Percentiles rank a stretch among this genome's conserved stretches.
phyloP scores from a whole-genome alignment of 2,797 vertebrate genomes.

The Gallinago solitaria region DNA sequence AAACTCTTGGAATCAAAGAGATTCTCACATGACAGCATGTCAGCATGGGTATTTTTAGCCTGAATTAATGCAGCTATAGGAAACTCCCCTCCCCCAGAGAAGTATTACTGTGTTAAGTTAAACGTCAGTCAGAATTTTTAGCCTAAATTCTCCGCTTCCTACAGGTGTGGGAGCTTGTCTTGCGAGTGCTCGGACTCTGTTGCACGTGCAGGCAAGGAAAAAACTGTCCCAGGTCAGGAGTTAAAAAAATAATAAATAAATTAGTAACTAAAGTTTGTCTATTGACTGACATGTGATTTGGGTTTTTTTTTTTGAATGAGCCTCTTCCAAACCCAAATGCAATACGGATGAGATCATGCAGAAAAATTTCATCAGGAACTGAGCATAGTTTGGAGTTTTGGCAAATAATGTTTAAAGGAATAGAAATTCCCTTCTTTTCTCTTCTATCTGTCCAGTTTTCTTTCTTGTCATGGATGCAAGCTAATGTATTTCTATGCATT shows the following conservation, averaged over 20 bases:
- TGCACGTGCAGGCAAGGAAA: neutral
- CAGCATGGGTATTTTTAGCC: constrained; percentile 64
- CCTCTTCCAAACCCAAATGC: neutral
- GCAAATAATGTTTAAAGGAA: neutral
- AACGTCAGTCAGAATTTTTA: constrained; percentile 51
- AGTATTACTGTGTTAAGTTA: neutral
- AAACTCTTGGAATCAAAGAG: constrained; percentile 64
- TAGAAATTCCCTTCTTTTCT: neutral
- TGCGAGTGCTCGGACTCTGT: neutral
- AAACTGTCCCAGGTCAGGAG: neutral
- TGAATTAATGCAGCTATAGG: constrained; percentile 65
- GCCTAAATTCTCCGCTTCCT: constrained; percentile 21
- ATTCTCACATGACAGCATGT: constrained; percentile 63
- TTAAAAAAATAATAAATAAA: neutral
- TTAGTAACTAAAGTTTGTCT: neutral
- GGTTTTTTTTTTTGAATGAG: neutral
- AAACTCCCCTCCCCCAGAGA: constrained; percentile 63
- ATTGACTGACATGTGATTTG: neutral
- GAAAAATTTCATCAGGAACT: neutral
- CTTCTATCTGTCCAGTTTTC: neutral
- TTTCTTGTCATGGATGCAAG: neutral
- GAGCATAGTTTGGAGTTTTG: neutral
- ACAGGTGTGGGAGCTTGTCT: constrained; percentile 2
- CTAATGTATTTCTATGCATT: neutral
- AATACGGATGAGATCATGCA: constrained; percentile 24